Base-by-base conservation (phyloP, 2,113 vertebrate species). In the Pluvianellus socialis region DNA sequence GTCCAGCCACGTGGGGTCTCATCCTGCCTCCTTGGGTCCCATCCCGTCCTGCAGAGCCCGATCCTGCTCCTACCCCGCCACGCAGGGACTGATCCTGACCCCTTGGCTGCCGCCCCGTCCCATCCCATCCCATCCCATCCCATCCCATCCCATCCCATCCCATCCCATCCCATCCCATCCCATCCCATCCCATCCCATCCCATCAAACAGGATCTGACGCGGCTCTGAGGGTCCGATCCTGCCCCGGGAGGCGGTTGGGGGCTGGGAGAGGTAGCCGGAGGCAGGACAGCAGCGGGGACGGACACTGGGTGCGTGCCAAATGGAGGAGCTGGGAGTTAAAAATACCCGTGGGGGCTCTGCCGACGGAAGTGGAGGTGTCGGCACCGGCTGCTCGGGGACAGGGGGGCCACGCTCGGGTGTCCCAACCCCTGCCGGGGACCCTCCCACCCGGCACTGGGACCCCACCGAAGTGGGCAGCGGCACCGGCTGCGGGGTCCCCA, bases 361-460 rank as follows among this genome's bases (percentile, higher is more conserved):
- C 24, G 74, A 86, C 72, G 93, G 97, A 96, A 96, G 96, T 85
- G 96, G 96, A 96, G 96, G 96, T 90, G 96, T 90, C n/a, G 75
- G n/a, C 72, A 87, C 59, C 92, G 94, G 94, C 86, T 96, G 91
- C 75, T 89, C 20, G 1, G 40, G 63, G 21, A 30, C 2, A 16
- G 90, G 77, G 52, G 73, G 53, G 68, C 65, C 22, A 3, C 3
- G 6, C 74, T 96, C 30, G 22, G 40, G 70, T 92, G 44, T 88
- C 93, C 84, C 7, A 2, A 19, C 19, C 47, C 72, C 76, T 17
- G 2, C 62, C 1, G 1, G 30, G 56, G 68, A 79, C 88, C 84
- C 77, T n/a, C 70, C 44, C 0, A 35, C 38, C 52, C 75, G 35
- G 19, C 40, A 10, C 17, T 3, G 17, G 7, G 12, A 45, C 44